Conservation (phyloP, 2,113 vertebrate genomes). For the Mesitornis unicolor region DNA sequence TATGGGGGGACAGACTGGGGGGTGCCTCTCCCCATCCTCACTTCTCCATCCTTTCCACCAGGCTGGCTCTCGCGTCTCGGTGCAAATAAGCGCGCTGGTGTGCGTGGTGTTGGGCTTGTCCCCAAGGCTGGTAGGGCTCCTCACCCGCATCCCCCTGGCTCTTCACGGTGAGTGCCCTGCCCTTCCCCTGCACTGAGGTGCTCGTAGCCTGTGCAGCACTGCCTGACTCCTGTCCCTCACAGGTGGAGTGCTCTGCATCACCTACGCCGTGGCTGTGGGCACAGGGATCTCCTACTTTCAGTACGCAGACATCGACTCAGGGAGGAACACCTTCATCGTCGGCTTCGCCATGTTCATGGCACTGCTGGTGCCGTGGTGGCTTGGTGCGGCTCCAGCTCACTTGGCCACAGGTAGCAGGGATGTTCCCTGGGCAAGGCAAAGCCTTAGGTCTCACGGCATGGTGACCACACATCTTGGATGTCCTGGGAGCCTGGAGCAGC, state of each 20-base stretch:
- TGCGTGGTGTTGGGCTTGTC: conserved; percentile 78
- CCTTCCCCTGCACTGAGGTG: fast-evolving
- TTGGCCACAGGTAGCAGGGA: conserved; percentile 73
- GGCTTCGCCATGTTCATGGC: conserved; percentile 88
- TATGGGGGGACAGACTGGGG: background rate
- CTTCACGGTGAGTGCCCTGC: conserved; percentile 73
- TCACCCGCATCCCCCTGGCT: conserved; percentile 74
- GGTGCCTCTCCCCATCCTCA: background rate
- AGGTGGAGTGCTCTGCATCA: conserved; percentile 83
- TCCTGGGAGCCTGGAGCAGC: background rate
- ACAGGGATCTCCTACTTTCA: conserved; percentile 84
- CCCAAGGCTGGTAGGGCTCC: conserved; percentile 69
- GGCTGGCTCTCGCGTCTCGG: conserved; percentile 70
- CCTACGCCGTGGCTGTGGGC: conserved; percentile 78
- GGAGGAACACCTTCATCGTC: conserved; percentile 86
- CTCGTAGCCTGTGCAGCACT: background rate
- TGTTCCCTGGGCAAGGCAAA: background rate
- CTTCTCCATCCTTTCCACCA: background rate
- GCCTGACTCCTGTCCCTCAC: background rate
- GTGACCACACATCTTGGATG: background rate
- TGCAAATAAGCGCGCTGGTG: conserved; percentile 65
- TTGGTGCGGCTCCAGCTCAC: conserved; percentile 22
- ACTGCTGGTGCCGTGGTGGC: conserved; percentile 80
- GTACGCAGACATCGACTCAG: conserved; percentile 82
- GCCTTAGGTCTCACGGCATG: background rate